Percentiles rank a stretch among this genome's conserved stretches.
Conservation (phyloP, 2,113 vertebrate species). For the Salvelinus alpinus region DNA sequence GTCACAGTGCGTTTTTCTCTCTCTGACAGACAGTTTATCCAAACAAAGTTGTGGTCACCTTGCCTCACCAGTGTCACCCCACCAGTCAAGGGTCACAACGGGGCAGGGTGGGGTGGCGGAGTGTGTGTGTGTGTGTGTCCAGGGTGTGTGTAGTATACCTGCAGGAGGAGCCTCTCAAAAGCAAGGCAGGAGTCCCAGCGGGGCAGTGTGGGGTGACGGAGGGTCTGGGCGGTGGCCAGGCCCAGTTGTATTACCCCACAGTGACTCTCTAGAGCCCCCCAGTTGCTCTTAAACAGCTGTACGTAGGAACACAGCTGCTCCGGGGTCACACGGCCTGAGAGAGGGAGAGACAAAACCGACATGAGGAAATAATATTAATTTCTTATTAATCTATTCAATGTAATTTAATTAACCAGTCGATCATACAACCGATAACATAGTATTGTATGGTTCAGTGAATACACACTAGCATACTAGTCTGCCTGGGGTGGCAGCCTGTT, state of each 20-base stretch:
- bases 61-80: background rate
- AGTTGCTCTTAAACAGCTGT: constrained; percentile 85
- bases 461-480: too few species aligned
- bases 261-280: constrained; percentile 83
- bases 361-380: too few species aligned
- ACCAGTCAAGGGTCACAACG: background rate
- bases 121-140: too few species aligned
- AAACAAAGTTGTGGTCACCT: constrained; percentile 37
- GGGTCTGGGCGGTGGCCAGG: constrained; percentile 82
- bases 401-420: background rate
- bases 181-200: constrained; percentile 94
- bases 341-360: background rate
- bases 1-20: constrained; percentile 31
- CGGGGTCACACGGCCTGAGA: constrained; percentile 88
- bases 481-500: too few species aligned
- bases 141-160: constrained; percentile 72
- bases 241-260: constrained; percentile 90
- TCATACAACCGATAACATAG: background rate
- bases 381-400: too few species aligned
- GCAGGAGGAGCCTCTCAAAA: constrained; percentile 92
- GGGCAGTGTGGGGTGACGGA: constrained; percentile 79
- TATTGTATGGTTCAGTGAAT: too few species aligned
- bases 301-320: constrained; percentile 87
- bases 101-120: too few species aligned
- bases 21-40: constrained; percentile 42